phyloP scores from a whole-genome alignment of 2,797 vertebrate species.

The Periophthalmus magnuspinnatus region DNA sequence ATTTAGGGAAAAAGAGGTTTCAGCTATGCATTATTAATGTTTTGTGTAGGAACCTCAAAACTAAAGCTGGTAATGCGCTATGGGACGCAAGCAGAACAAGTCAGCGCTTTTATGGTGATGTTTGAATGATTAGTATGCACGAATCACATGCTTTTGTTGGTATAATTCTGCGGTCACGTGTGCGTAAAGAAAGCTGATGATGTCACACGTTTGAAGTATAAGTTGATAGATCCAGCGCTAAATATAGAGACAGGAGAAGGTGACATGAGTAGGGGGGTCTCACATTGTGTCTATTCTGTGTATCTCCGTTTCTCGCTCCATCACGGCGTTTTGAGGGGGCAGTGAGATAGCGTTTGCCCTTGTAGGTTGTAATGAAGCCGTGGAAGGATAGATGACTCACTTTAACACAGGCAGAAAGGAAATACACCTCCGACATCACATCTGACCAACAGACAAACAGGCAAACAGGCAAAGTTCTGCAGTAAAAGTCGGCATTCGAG shows the following conservation, averaged over 20 bases:
- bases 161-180: constrained; percentile 26
- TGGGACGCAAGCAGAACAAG: neutral
- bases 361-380: constrained; percentile 76
- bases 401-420: constrained; percentile 66
- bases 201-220: constrained; percentile 43
- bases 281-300: constrained; percentile 55
- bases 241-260: constrained; percentile 61
- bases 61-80: constrained; percentile 14
- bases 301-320: constrained; percentile 44
- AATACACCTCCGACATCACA: constrained; percentile 64
- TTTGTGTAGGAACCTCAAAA: constrained; percentile 54
- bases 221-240: constrained; percentile 55
- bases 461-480: constrained; percentile 34
- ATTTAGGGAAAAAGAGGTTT: constrained; percentile 78
- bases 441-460: constrained; percentile 63
- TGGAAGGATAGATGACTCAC: constrained; percentile 77
- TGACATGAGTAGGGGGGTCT: constrained; percentile 43
- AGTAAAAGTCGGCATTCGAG: neutral
- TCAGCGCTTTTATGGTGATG: neutral
- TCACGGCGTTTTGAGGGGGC: constrained; percentile 54
- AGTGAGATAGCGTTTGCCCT: constrained; percentile 74
- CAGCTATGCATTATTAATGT: constrained; percentile 67
- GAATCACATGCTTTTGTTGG: neutral
- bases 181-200: constrained; percentile 41
- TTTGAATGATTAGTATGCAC: neutral